These are phyloP conservation scores for Lophochroa leadbeateri DNA, from an alignment of 2,113 vertebrate genomes.

Conservation along the genomic window DNA sequence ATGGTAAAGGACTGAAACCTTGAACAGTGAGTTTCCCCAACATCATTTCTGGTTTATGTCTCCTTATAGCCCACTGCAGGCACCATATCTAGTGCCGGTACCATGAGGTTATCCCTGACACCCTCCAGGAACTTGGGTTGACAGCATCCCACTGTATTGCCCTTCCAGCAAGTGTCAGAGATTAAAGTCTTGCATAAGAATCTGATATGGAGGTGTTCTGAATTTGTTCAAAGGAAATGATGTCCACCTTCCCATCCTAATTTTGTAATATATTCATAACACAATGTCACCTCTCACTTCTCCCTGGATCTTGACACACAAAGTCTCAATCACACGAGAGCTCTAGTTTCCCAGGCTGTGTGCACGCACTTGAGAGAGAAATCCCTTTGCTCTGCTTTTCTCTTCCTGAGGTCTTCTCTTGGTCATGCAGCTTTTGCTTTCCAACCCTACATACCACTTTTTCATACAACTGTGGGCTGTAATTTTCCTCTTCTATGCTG, in stretches of 20 bases:
- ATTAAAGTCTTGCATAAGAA: not conserved
- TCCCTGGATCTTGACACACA: not conserved
- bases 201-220: accelerated
- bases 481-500: not conserved
- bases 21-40: not conserved
- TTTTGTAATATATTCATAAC: not conserved
- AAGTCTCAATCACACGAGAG: not conserved
- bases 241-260: not conserved
- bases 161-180: not conserved
- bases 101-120: not conserved
- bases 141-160: not conserved
- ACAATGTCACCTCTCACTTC: not conserved
- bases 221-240: not conserved
- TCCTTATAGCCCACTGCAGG: not conserved
- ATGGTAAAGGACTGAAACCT: not conserved
- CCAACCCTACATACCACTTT: not conserved
- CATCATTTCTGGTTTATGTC: not conserved
- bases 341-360: not conserved
- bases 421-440: not conserved
- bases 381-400: not conserved
- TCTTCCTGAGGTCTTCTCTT: not conserved
- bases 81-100: not conserved
- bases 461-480: accelerated
- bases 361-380: not conserved
- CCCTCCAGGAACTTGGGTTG: not conserved